Base-by-base conservation (phyloP, 2,797 vertebrate genomes). In the Acipenser ruthenus region DNA sequence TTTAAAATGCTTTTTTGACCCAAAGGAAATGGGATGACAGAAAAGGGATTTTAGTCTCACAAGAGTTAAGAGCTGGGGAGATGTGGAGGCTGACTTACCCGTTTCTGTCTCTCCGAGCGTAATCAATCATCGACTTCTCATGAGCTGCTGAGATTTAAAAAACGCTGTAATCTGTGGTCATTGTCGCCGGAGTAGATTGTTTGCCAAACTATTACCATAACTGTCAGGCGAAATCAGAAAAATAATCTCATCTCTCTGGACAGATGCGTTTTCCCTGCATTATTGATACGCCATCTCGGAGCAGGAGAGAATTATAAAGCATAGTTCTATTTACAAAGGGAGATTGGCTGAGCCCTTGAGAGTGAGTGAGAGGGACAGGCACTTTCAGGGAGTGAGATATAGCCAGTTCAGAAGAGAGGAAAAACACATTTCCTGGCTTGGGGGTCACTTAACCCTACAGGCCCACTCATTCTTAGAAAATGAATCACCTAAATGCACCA, bases 181-280 rank as follows among this genome's bases (percentile, higher is more conserved):
- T 90, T 94, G 93, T 90, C 92, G 92, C 90, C 87, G 80, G 86
- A 93, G 91, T 93, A 92, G 94, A 95, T 94, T 96, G 93, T 96
- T 96, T 94, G 93, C 92, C 92, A 94, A 98, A 97, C 93, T 93
- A 97, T 97, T 95, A 96, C 93, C 94, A 99, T 98, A 97, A 95
- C 92, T 94, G 94, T 98, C 95, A 94, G 81, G 85, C 80, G 83
- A 93, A 96, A 97, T 96, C 96, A 93, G 90, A 93, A 92, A 93
- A 96, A 97, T 96, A 94, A 96, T 97, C 94, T 95, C 92, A 94
- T 94, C 90, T 87, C 87, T 82, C 86, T 79, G 87, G 94, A 95
- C 93, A 94, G 92, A 94, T 95, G 94, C 75, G 86, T 91, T 93
- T 91, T 83, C 79, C 90, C 92, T 94, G 94, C 91, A 94, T 98